phyloP scores from a whole-genome alignment of 2,888 invertebrate genomes.

The Caenorhabditis zanzibari region DNA sequence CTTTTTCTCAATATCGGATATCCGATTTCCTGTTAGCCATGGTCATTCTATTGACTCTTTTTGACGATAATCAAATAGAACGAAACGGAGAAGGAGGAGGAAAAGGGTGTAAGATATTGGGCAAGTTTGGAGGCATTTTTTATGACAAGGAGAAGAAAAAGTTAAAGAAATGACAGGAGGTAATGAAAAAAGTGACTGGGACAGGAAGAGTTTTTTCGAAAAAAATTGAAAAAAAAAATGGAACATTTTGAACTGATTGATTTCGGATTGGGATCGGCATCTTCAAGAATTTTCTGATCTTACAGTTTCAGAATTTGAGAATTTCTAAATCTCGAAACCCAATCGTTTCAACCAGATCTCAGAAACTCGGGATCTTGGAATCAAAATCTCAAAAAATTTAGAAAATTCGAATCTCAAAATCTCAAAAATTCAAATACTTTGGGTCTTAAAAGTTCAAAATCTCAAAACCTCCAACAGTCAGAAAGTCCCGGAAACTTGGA shows the following conservation, averaged over 20 bases:
- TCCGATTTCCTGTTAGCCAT: conserved; percentile 39
- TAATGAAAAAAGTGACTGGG: background rate
- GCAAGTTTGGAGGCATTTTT: conserved; percentile 32
- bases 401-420: no score
- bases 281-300: background rate
- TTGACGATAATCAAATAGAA: conserved; percentile 36
- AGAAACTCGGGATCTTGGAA: no score
- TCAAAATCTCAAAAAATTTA: no score
- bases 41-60: conserved; percentile 47
- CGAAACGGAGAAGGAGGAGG: background rate
- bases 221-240: background rate
- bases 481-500: no score
- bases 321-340: background rate
- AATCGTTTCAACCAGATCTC: no score
- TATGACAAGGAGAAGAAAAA: conserved; percentile 1
- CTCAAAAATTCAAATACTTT: no score
- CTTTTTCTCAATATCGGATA: conserved; percentile 30
- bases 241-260: background rate
- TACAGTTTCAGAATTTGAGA: background rate
- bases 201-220: conserved; percentile 2
- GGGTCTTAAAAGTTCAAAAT: no score
- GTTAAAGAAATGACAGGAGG: background rate
- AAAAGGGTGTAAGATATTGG: conserved; percentile 2
- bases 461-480: no score
- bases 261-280: background rate